A percentile compares a stretch with the other conserved stretches of the same genome.
Conservation (phyloP, 2,888 invertebrate species). For the Liopterus haemorrhoidalis region DNA sequence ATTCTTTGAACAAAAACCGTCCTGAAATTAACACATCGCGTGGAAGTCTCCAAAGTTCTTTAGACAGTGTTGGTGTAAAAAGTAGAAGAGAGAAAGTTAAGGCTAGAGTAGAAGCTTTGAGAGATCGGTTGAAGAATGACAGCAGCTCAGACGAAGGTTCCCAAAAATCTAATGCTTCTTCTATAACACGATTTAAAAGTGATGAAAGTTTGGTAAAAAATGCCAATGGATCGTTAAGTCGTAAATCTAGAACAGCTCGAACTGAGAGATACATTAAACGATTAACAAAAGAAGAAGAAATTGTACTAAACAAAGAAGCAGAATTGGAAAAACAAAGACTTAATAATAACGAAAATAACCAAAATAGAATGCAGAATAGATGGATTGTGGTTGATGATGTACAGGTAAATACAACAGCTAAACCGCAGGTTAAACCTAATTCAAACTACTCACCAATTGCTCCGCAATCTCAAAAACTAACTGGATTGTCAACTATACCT, state of each 20-base stretch:
- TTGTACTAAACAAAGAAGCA: conserved; percentile 52
- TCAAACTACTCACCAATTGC: conserved; percentile 13
- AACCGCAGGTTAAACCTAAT: conserved; percentile 13
- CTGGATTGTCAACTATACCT: conserved; percentile 44
- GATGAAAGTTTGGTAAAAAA: conserved; percentile 58
- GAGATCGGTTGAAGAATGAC: conserved; percentile 54
- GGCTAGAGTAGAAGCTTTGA: conserved; percentile 61
- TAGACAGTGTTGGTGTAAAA: conserved; percentile 52
- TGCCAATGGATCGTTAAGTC: conserved; percentile 52
- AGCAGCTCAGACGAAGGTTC: conserved; percentile 71
- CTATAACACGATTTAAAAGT: conserved; percentile 61
- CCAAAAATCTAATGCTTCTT: conserved; percentile 59
- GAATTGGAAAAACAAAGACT: conserved; percentile 39
- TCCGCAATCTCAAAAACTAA: conserved; percentile 29
- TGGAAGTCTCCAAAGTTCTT: conserved; percentile 43
- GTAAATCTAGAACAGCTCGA: conserved; percentile 65
- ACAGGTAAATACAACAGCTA: conserved; percentile 16
- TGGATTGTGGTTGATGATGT: conserved; percentile 19
- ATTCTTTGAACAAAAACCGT: conserved; percentile 40
- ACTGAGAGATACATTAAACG: conserved; percentile 76
- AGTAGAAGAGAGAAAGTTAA: conserved; percentile 56
- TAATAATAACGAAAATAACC: conserved; percentile 39
- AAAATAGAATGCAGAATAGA: conserved; percentile 11
- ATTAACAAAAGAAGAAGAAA: conserved; percentile 64
- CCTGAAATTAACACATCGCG: conserved; percentile 33